phyloP scores from a whole-genome alignment of 2,888 invertebrate species.

The Aphelenchoides bicaudatus region DNA sequence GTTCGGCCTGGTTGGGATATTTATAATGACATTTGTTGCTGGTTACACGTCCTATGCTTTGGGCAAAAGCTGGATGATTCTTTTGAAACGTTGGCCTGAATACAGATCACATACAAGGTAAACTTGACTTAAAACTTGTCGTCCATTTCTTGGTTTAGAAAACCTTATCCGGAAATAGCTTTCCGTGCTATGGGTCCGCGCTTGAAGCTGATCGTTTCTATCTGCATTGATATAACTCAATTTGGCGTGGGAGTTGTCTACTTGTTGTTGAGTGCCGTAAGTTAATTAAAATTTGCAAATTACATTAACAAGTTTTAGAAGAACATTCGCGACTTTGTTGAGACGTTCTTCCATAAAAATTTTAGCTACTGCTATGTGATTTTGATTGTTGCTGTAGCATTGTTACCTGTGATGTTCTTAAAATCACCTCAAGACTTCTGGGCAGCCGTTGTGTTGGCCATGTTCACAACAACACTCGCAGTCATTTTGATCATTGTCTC shows the following conservation, averaged over 20 bases:
- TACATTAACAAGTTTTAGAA: slow-evolving; percentile 38
- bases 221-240: slow-evolving; percentile 55
- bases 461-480: slow-evolving; percentile 55
- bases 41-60: slow-evolving; percentile 53
- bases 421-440: slow-evolving; percentile 59
- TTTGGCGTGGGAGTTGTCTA: slow-evolving; percentile 57
- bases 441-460: slow-evolving; percentile 40
- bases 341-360: slow-evolving; percentile 34
- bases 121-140: neutral
- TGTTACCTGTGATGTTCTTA: slow-evolving; percentile 53
- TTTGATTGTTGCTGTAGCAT: slow-evolving; percentile 46
- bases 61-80: slow-evolving; percentile 53
- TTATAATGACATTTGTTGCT: slow-evolving; percentile 43
- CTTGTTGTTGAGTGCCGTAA: no score
- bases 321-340: slow-evolving; percentile 55
- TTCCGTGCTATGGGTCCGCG: slow-evolving; percentile 36
- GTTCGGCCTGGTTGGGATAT: slow-evolving; percentile 42
- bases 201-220: slow-evolving; percentile 45
- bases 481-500: slow-evolving; percentile 53
- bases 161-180: slow-evolving; percentile 57
- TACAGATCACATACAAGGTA: slow-evolving; percentile 46
- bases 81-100: slow-evolving; percentile 50
- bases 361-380: slow-evolving; percentile 49
- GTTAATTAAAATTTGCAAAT: neutral
- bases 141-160: slow-evolving; percentile 14